Base-by-base conservation (phyloP, 2,888 invertebrate genomes). In the Adela reaumurella region DNA sequence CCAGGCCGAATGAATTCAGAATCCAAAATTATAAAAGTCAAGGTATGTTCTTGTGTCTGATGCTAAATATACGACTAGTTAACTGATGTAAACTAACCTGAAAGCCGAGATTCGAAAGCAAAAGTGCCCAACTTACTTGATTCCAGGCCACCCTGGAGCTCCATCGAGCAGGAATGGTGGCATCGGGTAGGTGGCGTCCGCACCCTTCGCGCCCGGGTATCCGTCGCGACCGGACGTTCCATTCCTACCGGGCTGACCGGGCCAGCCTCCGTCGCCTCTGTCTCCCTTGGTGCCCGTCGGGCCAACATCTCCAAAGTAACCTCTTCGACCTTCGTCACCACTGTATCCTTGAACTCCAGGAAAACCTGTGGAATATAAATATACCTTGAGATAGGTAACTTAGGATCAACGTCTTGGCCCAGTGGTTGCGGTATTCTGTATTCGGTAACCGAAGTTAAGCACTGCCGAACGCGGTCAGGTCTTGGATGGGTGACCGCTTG, bases 201-300 rank as follows among this genome's bases (percentile, higher is more conserved):
- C 53, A n/a, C 87, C 87, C 1, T 74, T 72, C 18, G 55, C 55
- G 4, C 86, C 87, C 8, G 79, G 71, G 1, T 52, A 50, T 3
- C 87, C 86, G 49, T 82, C 72, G 2, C 61, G 59, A 14, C 86
- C 86, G 51, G 70, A 64, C 1, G 62, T 57, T 44, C 84, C 83
- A 51, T 74, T 70, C 5, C 62, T 57, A 4, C 82, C 82, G 3
- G 72, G 68, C 17, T 53, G n/a, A 4, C 85, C 85, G 16, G 76
- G 70, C 2, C 54, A 60, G 1, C 83, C 84, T 1, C 59, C 58
- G 1, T 63, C 58, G 8, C 85, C 87, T 44, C 63, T 60, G 14
- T 58, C 51, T n/a, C 59, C 60, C 20, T 60, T 62, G 1, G 57
- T 57, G 2, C 72, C 73, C 5, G 56, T 62, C 1, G 57, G 58